These are phyloP conservation scores for Antheraea pernyi DNA, from an alignment of 1,140 invertebrate genomes.

Conservation along the genomic window DNA sequence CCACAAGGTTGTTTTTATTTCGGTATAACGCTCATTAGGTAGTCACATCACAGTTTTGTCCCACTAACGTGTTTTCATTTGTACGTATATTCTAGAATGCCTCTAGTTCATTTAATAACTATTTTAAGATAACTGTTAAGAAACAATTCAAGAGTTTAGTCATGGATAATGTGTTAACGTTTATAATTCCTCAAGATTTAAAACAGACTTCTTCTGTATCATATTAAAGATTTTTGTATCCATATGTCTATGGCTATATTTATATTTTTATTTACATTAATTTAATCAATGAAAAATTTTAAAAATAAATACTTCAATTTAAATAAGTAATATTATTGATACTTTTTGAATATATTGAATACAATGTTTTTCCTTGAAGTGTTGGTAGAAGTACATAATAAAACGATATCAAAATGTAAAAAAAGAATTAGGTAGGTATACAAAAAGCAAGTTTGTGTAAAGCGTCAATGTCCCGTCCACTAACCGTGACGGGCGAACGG, in stretches of 20 bases:
- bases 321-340: neutral
- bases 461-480: constrained; percentile 48
- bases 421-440: constrained; percentile 17
- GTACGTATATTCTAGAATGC: neutral
- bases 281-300: no score
- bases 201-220: no score
- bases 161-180: no score
- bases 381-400: constrained; percentile 18
- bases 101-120: neutral
- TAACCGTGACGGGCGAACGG: constrained; percentile 56
- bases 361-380: constrained; percentile 14
- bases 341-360: neutral
- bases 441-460: constrained; percentile 20
- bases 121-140: no score
- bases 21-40: constrained; percentile 27
- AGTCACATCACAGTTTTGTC: constrained; percentile 23
- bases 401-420: constrained; percentile 30
- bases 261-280: no score
- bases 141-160: no score
- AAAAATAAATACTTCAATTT: neutral
- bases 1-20: constrained; percentile 39
- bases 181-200: no score
- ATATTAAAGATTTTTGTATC: no score
- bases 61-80: constrained; percentile 13
- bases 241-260: no score